These are phyloP conservation scores for Siphamia tubifer DNA, from an alignment of 2,113 vertebrate genomes.

Conservation along the genomic window DNA sequence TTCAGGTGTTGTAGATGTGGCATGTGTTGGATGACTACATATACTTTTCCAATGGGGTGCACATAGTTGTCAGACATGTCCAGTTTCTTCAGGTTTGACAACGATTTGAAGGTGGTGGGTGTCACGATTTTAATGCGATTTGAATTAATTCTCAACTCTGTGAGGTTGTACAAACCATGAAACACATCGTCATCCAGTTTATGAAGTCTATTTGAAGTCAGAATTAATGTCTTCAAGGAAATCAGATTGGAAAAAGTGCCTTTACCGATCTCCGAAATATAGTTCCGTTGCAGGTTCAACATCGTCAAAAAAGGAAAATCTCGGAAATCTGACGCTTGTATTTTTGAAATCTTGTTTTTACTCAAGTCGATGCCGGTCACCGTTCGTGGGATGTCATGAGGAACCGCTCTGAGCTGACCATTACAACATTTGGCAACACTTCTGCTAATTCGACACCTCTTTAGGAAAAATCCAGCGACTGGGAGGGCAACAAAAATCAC, in stretches of 20 bases:
- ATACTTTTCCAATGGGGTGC: neutral
- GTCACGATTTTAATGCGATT: conserved; percentile 44
- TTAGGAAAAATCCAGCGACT: conserved; percentile 5
- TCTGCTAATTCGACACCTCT: conserved; percentile 26
- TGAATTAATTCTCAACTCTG: conserved; percentile 24
- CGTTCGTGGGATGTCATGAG: conserved; percentile 53
- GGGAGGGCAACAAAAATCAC: neutral
- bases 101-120: conserved; percentile 31
- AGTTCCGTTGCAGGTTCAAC: conserved; percentile 57
- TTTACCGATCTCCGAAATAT: conserved; percentile 14
- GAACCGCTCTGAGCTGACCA: conserved; percentile 12
- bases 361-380: conserved; percentile 54
- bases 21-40: conserved; percentile 42
- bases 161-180: conserved; percentile 60
- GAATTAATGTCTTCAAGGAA: conserved; percentile 51
- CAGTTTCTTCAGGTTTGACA: conserved; percentile 51
- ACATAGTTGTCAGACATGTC: conserved; percentile 62
- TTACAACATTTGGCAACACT: conserved; percentile 8
- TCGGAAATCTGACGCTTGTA: conserved; percentile 51
- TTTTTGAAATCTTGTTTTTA: conserved; percentile 51
- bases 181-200: conserved; percentile 44
- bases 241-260: conserved; percentile 48
- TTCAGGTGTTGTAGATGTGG: conserved; percentile 37
- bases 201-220: conserved; percentile 53
- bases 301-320: neutral